These are phyloP conservation scores for Hydrochoerus hydrochaeris DNA, from an alignment of 2,113 vertebrate species.

Conservation along the genomic window DNA sequence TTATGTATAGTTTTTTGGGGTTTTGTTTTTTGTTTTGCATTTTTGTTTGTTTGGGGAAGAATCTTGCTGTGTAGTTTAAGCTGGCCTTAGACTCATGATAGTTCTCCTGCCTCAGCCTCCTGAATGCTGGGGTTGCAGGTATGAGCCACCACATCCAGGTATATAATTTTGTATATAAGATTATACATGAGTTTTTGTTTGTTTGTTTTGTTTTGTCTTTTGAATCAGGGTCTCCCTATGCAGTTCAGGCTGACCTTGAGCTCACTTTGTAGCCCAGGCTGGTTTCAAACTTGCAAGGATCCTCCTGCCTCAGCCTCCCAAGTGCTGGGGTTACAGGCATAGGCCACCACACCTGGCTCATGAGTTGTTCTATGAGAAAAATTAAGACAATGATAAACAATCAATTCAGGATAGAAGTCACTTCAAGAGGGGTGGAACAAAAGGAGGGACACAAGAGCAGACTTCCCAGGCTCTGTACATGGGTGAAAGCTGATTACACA, in stretches of 20 bases:
- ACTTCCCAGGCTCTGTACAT: background rate
- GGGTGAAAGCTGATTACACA: background rate
- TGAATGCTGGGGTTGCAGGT: background rate
- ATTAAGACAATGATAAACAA: background rate
- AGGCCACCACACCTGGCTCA: too few species aligned
- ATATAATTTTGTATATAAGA: background rate
- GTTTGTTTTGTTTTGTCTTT: too few species aligned
- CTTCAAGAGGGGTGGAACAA: background rate
- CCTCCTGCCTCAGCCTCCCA: too few species aligned
- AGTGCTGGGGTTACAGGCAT: too few species aligned
- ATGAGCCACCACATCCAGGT: background rate
- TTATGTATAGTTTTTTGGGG: background rate
- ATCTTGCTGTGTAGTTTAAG: background rate
- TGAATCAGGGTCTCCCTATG: too few species aligned
- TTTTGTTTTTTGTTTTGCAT: background rate
- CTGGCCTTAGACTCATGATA: background rate
- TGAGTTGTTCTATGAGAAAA: background rate
- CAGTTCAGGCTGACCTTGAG: too few species aligned
- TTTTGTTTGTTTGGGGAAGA: background rate
- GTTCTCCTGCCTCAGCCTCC: background rate
- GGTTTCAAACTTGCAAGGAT: too few species aligned
- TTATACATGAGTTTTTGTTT: background rate
- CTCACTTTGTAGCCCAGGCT: too few species aligned
- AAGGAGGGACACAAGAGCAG: background rate
- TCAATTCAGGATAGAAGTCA: background rate